Evolutionary conservation across 2,113 vertebrate genomes (phyloP).

Genomic region (Semnornis frantzii): DNA sequence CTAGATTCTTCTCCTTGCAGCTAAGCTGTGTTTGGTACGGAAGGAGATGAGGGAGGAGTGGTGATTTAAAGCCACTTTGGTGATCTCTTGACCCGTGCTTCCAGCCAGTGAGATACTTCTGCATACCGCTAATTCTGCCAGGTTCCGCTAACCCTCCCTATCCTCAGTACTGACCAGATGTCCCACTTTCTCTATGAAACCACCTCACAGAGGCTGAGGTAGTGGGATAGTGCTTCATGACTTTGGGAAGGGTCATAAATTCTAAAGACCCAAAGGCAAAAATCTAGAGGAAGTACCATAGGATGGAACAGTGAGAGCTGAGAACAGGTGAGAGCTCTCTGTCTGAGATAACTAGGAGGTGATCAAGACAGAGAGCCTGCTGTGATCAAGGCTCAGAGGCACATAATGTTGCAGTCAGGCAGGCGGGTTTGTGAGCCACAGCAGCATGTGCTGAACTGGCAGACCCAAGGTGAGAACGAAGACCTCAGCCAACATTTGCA

Average conservation of each 20-base stretch:
- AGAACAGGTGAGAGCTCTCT: background rate
- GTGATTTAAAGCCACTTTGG: background rate
- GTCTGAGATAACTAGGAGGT: background rate
- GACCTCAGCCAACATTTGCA: background rate
- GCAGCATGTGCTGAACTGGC: background rate
- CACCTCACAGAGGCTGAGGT: background rate
- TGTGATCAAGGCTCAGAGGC: background rate
- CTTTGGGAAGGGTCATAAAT: background rate
- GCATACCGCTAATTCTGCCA: background rate
- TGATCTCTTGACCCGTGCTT: background rate
- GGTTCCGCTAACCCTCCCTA: background rate
- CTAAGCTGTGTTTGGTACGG: slow-evolving; percentile 2
- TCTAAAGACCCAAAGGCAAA: background rate
- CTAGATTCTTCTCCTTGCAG: background rate
- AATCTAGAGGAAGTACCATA: background rate
- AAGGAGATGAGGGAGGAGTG: background rate
- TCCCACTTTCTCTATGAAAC: background rate
- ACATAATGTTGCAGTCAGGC: background rate
- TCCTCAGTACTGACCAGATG: background rate
- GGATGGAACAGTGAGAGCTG: background rate
- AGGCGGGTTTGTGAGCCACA: background rate
- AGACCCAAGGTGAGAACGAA: background rate
- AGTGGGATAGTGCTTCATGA: background rate
- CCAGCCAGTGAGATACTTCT: background rate
- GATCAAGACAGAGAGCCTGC: background rate